Evolutionary conservation across 2,888 invertebrate genomes (phyloP), one percentile per base, ranked within the genome.

Genomic region (Doris montereyensis): DNA sequence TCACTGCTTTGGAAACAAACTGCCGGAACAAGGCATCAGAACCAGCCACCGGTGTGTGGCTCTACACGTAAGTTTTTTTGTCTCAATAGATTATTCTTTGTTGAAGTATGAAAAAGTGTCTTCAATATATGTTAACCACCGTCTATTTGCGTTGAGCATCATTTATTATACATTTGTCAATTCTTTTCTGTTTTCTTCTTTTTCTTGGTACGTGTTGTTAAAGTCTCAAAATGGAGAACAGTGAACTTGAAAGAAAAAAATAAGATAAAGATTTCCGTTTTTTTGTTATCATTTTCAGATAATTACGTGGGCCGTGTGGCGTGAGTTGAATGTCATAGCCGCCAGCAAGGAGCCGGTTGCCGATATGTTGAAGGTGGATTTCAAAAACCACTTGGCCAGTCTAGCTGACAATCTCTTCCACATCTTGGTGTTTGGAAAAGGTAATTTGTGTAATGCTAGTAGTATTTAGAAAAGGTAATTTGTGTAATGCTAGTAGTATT

Each of bases 381-480:
- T 85, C n/a, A 81, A 83, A 68, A 85, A 88, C 8, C 83, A 85
- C 24, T 84, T 90, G 13, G 82, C 74, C 8, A 81, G 85, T 74
- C 76, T 90, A 35, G 86, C 87, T 0, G 90, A 89, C 65, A 88
- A 87, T 85, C 81, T 88, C 32, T 89, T 89, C 77, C 84, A 87
- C 81, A 84, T 88, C 0, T 82, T 90, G n/a, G 86, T 87, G 17
- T 85, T 84, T 71, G 85, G 86, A 17, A 88, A 87, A 86, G 86
- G 88, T 88, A 82, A 26, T 34, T 5, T 28, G 17, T 60, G 17
- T 0, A 58, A 1, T 73, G n/a, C n/a, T n/a, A n/a, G n/a, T n/a
- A n/a, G n/a, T n/a, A n/a, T n/a, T n/a, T n/a, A n/a, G n/a, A n/a
- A n/a, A n/a, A n/a, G n/a, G n/a, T n/a, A n/a, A n/a, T n/a, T n/a